Evolutionary conservation across 2,888 invertebrate genomes (phyloP), one percentile per base, ranked within the genome.

Genomic region (Dioctria rufipes): DNA sequence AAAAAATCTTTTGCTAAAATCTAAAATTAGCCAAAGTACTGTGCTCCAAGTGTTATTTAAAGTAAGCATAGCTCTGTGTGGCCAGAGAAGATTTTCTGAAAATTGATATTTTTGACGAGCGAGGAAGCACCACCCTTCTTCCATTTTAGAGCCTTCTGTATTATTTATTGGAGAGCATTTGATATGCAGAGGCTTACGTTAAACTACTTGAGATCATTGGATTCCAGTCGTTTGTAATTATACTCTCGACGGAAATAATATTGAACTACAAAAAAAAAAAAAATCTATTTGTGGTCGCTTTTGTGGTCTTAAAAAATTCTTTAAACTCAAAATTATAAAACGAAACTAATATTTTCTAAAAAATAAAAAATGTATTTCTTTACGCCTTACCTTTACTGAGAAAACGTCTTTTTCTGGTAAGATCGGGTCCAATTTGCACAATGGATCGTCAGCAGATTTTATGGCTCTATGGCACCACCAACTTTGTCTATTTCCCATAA

Each of bases 401-500:
- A 46, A 46, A 37, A 5, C 37, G 3, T 61, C 65, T 39, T 65
- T 40, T 4, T 39, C 11, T 5, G 39, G 40, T 25, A 40, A 40
- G 4, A 66, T n/a, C 4, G 43, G 11, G 9, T 66, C 66, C 11
- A 9, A 42, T 54, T 11, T 54, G 25, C 25, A 13, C 51, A 46
- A 13, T 46, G 13, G 39, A 39, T 77, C 69, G 43, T 82, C 80
- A 9, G 81, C 78, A 42, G 84, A 83, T 78, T 82, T 83, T 78
- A 84, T 75, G 37, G 84, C 83, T 84, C 88, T 88, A 85, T 87
- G 88, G 86, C 88, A 89, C 88, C 88, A 89, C 86, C 88, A 86
- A 82, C 86, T 86, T 84, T 88, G 88, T 84, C 86, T 85, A 86
- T 88, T 88, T 85, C 88, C 88, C 88, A 88, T 88, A 85, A 13